These are phyloP conservation scores for Cyprinella venusta DNA, from an alignment of 2,797 vertebrate species.

Conservation along the genomic window DNA sequence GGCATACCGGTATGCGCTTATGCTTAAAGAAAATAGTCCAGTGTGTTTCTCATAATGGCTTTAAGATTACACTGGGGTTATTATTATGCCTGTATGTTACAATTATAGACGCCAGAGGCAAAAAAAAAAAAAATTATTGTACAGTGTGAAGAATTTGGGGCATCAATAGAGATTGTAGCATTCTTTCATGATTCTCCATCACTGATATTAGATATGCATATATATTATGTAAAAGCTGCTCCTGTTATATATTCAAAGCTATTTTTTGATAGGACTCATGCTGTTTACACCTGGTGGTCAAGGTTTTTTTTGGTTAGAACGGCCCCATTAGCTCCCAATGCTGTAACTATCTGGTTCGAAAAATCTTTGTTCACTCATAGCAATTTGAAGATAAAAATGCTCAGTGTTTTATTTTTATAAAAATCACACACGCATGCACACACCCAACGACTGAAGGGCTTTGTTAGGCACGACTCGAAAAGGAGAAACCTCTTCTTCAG, in stretches of 20 bases:
- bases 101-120: slow-evolving; percentile 47
- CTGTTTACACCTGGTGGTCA: slow-evolving; percentile 21
- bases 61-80: slow-evolving; percentile 54
- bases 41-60: slow-evolving; percentile 52
- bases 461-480: too few species aligned
- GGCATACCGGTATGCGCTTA: background rate
- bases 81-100: slow-evolving; percentile 54
- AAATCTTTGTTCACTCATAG: background rate
- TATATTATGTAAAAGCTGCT: background rate
- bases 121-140: background rate
- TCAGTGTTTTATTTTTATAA: background rate
- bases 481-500: too few species aligned
- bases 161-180: slow-evolving; percentile 14
- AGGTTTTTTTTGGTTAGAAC: slow-evolving; percentile 3
- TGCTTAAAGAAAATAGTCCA: slow-evolving; percentile 25
- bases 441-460: too few species aligned
- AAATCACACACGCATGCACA: background rate
- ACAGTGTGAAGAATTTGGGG: slow-evolving; percentile 7
- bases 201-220: slow-evolving; percentile 1
- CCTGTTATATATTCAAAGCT: background rate
- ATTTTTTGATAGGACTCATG: background rate
- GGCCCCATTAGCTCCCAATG: background rate
- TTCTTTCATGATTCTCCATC: slow-evolving; percentile 5
- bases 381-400: background rate
- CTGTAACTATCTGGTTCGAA: background rate